phyloP scores from a whole-genome alignment of 2,888 invertebrate genomes.

The Lasioglossum marginatum region DNA sequence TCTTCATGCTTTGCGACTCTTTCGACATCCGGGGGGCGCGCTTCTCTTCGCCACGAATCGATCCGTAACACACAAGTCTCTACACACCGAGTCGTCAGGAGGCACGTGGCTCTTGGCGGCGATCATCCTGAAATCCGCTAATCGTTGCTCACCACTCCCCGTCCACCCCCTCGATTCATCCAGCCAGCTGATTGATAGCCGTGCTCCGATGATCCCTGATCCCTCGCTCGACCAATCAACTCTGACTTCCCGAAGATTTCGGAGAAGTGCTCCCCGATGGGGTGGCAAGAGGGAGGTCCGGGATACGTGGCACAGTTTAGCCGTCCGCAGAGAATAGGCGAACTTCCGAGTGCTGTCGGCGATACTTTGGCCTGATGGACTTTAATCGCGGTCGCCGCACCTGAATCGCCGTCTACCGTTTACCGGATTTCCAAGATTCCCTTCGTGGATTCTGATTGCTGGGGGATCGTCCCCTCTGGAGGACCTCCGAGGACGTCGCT shows the following conservation, averaged over 20 bases:
- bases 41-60: neutral
- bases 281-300: neutral
- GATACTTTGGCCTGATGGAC: neutral
- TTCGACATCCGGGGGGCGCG: neutral
- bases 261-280: neutral
- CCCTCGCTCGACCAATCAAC: neutral
- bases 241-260: neutral
- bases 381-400: neutral
- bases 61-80: slow-evolving; percentile 12
- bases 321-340: neutral
- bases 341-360: neutral
- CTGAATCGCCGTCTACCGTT: neutral
- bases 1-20: neutral
- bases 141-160: neutral
- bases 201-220: neutral
- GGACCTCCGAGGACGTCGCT: neutral
- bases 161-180: neutral
- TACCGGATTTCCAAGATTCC: neutral
- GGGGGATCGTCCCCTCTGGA: neutral
- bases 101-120: slow-evolving; percentile 28
- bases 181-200: neutral
- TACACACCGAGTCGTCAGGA: neutral
- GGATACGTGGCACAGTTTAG: slow-evolving; percentile 12
- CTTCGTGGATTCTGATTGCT: neutral
- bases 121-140: neutral